Base-by-base conservation (phyloP, 2,113 vertebrate species). In the Rynchops niger region DNA sequence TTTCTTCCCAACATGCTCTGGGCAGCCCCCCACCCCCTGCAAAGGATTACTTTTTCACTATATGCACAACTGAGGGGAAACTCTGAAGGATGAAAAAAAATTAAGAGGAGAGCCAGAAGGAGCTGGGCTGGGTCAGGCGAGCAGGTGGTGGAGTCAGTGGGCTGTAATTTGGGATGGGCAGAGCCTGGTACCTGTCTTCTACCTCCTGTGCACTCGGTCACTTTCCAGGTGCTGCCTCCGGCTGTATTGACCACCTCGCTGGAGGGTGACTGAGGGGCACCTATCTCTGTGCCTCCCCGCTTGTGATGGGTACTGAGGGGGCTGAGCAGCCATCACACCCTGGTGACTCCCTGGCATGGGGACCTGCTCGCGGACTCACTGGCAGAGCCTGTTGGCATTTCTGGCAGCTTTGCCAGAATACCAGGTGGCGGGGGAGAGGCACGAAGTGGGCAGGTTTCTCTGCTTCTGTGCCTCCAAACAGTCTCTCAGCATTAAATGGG, bases 201-300 rank as follows among this genome's bases (percentile, higher is more conserved):
- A 14, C 71, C 52, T 70, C 74, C 63, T 63, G 73, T 1, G 0
- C 2, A 0, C 59, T 70, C 2, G 5, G 65, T 50, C 16, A 43
- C 32, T 66, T 86, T 70, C 63, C 66, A 73, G 69, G 59, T 23
- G 25, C 70, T 74, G 58, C 59, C 22, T 58, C 23, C 0, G 1
- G 42, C 55, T 2, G 0, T 42, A 17, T 8, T 0, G 2, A 8
- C 36, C 36, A 2, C 25, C 23, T 47, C 1, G 1, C 32, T n/a
- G 71, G 43, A 81, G 49, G 25, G 18, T 3, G 22, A 17, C 70
- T 53, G 55, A 26, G 61, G 58, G 61, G 23, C 40, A 79, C 83
- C 40, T 30, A 3, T 62, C 45, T 63, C 66, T 26, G 30, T 65
- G 56, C 40, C 29, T 77, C 66, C 15, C 32, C 0, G 0, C 27